Base-by-base conservation (phyloP, 2,888 invertebrate species). In the Encarsia formosa region DNA sequence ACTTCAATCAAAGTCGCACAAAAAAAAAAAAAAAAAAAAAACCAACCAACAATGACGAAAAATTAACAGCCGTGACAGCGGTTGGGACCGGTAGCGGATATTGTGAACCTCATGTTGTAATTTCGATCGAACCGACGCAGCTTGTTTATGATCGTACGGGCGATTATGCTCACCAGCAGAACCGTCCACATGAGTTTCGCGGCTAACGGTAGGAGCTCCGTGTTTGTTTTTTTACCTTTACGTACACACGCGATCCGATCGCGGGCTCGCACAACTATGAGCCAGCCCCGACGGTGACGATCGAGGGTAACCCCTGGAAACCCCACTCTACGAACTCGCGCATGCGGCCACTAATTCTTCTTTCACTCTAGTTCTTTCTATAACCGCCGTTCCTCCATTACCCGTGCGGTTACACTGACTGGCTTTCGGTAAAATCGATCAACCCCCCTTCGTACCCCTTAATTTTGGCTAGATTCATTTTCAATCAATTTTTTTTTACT, bases 181-280 rank as follows among this genome's bases (percentile, higher is more conserved):
- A 65, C 43, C 34, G 59, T 65, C 66, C 65, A 69, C 69, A 67
- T 70, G 59, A 23, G 37, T 8, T 39, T 45, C 24, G 18, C 23
- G 3, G 9, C 48, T 45, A 15, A 32, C 4, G n/a, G 3, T 5
- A 39, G 26, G 6, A 6, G 11, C 26, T 26, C 26, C 6, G 6
- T 11, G 6, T 11, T 8, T 8, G 26, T 11, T 11, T 8, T 6
- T 11, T 26, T 26, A 6, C 11, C 11, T 6, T 8, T 11, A 8
- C 26, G 26, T 19, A 26, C 19, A 29, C 22, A 18, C 6, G 3
- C 20, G 11, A 1, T 6, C 8, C 13, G 3, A 18, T n/a, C n/a
- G 18, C 5, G 9, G 26, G 26, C 26, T 26, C 26, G 26, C 6
- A 6, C 34, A 15, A 34, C 5, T 13, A 15, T 38, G 26, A 26